Evolutionary conservation across 1,140 invertebrate species (phyloP), one percentile per base, ranked within the genome.

Genomic region (Coptotermes formosanus): DNA sequence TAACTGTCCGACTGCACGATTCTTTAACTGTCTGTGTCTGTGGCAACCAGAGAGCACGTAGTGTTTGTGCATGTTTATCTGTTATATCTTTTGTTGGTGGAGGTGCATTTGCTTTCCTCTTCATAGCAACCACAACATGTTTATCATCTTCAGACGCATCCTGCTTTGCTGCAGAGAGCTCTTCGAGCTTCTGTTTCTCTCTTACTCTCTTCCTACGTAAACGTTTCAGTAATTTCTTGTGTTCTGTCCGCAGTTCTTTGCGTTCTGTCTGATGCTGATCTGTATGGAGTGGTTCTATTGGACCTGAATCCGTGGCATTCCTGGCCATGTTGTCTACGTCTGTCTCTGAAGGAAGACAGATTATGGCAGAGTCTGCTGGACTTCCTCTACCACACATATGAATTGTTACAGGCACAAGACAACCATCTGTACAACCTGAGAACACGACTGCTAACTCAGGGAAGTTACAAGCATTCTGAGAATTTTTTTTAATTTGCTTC

Each of bases 11-110:
- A 81, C 92, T 92, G 88, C 93, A 94, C 30, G 93, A 92, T 83
- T 93, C 88, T n/a, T 94, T 93, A 59, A 96, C 92, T 55, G 89
- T 90, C 86, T 90, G 91, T 7, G 83, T 86, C 82, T 92, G 90
- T 16, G 95, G 95, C 69, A 97, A 88, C 94, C 95, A 96, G 6
- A 96, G 89, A 81, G 93, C 90, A 87, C 92, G 91, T 94, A 96
- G 96, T 89, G 91, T 89, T 88, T 92, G 89, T 3, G 91, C 91
- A 87, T 96, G 94, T 82, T 93, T 90, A 16, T 89, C 87, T 48
- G 93, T 90, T 69, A 92, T 87, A 32, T 89, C 86, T 6, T 88
- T 85, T 11, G 91, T 92, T 21, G 89, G 90, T 9, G 64, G 64
- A 75, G 25, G 64, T 75, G 30, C 45, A 30, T 55, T 84, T 84